phyloP scores from a whole-genome alignment of 1,140 invertebrate genomes.

The Dinoponera quadriceps region DNA sequence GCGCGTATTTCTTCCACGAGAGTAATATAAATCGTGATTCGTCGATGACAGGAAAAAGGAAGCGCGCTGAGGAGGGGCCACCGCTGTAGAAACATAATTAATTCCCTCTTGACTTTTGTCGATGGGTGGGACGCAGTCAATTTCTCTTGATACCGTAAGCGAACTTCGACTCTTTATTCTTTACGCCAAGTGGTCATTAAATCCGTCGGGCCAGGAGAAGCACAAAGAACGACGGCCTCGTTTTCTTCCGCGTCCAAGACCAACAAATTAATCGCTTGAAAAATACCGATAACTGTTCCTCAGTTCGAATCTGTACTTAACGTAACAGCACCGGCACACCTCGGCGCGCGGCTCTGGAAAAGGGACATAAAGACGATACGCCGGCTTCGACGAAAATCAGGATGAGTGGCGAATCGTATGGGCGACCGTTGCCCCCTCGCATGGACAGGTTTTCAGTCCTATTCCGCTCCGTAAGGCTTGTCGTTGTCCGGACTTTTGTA shows the following conservation, averaged over 20 bases:
- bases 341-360: neutral
- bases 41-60: constrained; percentile 42
- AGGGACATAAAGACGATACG: constrained; percentile 60
- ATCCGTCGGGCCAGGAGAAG: constrained; percentile 21
- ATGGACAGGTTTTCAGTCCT: constrained; percentile 64
- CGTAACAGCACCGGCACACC: neutral
- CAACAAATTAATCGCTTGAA: constrained; percentile 47
- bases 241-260: constrained; percentile 31
- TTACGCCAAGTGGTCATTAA: constrained; percentile 53
- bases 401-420: constrained; percentile 76
- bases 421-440: constrained; percentile 75
- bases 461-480: constrained; percentile 63
- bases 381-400: constrained; percentile 78
- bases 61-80: constrained; percentile 33
- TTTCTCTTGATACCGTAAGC: constrained; percentile 64
- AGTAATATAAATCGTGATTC: constrained; percentile 38
- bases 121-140: constrained; percentile 60
- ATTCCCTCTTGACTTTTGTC: constrained; percentile 57
- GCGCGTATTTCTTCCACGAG: constrained; percentile 6
- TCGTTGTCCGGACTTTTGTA: constrained; percentile 76
- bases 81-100: constrained; percentile 58
- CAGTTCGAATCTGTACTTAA: constrained; percentile 51
- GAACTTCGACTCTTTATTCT: constrained; percentile 52
- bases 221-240: constrained; percentile 42
- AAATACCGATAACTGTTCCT: constrained; percentile 56